Base-by-base conservation (phyloP, 2,888 invertebrate genomes). In the Ischnus inquisitorius region DNA sequence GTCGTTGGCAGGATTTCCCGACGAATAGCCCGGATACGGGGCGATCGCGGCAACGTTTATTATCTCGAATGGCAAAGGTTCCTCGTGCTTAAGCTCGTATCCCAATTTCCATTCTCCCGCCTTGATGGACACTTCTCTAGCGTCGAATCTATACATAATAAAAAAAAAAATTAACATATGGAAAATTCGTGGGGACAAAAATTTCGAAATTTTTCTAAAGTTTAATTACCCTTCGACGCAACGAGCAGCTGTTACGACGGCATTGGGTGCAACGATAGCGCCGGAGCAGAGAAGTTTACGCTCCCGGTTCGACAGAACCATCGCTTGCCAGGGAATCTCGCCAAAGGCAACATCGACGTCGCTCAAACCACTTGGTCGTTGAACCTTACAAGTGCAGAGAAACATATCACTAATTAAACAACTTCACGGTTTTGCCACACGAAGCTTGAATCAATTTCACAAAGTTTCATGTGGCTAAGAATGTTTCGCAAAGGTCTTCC, bases 291-390 rank as follows among this genome's bases (percentile, higher is more conserved):
- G 94, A 1, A 97, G 94, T 71, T 96, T 95, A 89, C 95, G 95
- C 91, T 96, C 96, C 0, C 96, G 95, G 89, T 96, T 96, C 22
- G 96, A 95, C 16, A 97, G 93, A 0, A 97, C 94, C 96, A 97
- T 97, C 0, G 97, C 97, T 92, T 97, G 97, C 97, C 97, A 97
- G 80, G 97, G 97, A 90, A 97, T 97, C 94, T 97, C 97, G 0
- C 96, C 97, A 92, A 97, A 97, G 91, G 95, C 95, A 0, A 96
- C 96, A 82, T 97, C 96, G 62, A 95, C 90, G 3, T 88, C 89
- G 19, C 77, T 87, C 60, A 90, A 86, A 67, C 86, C 87, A 6
- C 76, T 82, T 22, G 89, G 87, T 46, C 92, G 90, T 75, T 87
- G 87, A 22, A 89, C 90, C 92, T 92, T 85, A 75, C 65, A 54